Evolutionary conservation across 2,113 vertebrate genomes (phyloP).

Genomic region (Propithecus coquereli): DNA sequence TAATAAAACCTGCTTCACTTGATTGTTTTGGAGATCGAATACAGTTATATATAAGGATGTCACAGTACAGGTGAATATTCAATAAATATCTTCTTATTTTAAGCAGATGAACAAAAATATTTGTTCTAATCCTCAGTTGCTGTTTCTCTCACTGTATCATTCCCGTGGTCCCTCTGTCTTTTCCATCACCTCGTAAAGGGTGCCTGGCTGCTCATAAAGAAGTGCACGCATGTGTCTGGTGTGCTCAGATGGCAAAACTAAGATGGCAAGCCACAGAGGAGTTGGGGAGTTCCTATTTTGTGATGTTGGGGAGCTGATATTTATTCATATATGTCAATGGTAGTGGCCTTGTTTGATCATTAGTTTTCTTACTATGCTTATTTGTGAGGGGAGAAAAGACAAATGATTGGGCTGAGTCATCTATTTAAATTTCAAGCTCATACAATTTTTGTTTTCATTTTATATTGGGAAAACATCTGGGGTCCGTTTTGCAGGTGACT

Average conservation of each 20-base stretch:
- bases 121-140: neutral
- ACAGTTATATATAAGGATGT: neutral
- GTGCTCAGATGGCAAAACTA: neutral
- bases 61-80: neutral
- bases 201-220: neutral
- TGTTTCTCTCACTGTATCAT: neutral
- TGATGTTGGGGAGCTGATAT: neutral
- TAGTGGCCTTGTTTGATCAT: neutral
- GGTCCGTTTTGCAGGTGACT: neutral
- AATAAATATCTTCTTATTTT: neutral
- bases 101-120: neutral
- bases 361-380: neutral
- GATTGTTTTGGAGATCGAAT: neutral
- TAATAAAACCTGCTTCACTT: neutral
- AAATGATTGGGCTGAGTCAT: neutral
- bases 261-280: too few species aligned
- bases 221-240: neutral
- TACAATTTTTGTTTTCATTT: neutral
- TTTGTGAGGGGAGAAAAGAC: neutral
- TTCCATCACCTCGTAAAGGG: neutral
- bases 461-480: neutral
- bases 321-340: neutral
- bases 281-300: neutral
- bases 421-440: neutral
- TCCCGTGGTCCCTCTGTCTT: neutral